Evolutionary conservation across 2,797 vertebrate species (phyloP).

Genomic region (Nothura maculosa): DNA sequence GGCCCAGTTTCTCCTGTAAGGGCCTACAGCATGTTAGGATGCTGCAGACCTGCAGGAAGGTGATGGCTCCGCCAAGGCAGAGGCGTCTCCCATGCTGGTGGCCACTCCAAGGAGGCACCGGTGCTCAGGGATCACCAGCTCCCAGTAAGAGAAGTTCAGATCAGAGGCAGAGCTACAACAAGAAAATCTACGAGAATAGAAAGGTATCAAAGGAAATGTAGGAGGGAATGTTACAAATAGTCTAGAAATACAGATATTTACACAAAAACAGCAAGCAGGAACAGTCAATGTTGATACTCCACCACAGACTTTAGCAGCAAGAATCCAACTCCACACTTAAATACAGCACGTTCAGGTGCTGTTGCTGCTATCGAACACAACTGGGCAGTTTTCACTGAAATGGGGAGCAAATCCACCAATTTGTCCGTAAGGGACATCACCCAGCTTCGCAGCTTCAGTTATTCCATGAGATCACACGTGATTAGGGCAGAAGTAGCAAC

Average conservation of each 20-base stretch:
- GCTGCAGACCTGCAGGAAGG: not conserved
- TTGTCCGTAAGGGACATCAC: not conserved
- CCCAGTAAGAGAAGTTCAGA: not conserved
- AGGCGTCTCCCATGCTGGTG: not conserved
- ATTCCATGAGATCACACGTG: not conserved
- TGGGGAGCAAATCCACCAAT: not conserved
- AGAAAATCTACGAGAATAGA: not conserved
- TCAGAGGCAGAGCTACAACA: not conserved
- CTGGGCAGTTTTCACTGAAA: not conserved
- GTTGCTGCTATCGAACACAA: not conserved
- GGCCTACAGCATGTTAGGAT: not conserved
- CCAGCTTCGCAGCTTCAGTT: not conserved
- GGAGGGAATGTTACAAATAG: not conserved
- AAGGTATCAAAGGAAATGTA: not conserved
- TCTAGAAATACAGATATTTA: not conserved
- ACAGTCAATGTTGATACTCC: not conserved
- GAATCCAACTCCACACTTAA: not conserved
- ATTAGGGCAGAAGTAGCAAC: not conserved
- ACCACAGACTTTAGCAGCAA: not conserved
- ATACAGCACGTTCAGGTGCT: not conserved
- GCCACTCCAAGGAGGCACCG: rapidly evolving
- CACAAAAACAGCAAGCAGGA: not conserved
- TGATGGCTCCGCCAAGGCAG: rapidly evolving
- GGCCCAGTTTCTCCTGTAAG: not conserved
- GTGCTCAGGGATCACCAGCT: not conserved